Conservation (phyloP, 2,888 invertebrate genomes). For the Drosophila mimica region DNA sequence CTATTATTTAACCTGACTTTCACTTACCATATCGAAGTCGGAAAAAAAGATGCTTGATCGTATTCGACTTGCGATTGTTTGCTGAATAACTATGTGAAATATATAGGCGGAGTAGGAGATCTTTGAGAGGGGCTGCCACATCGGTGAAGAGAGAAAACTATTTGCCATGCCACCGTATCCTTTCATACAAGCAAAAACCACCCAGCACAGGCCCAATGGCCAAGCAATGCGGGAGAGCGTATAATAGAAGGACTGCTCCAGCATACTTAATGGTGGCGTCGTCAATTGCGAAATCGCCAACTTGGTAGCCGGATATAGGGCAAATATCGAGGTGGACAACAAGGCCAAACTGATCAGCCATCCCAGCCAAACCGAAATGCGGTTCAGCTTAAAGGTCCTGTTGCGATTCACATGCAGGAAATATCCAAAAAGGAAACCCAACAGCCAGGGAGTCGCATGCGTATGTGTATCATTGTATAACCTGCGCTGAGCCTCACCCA, state of each 20-base stretch:
- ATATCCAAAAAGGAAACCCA: slow-evolving; percentile 76
- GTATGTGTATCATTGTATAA: slow-evolving; percentile 74
- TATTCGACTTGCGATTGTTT: slow-evolving; percentile 17
- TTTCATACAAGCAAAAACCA: slow-evolving; percentile 71
- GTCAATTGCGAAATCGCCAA: slow-evolving; percentile 3
- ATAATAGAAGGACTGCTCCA: slow-evolving; percentile 74
- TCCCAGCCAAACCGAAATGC: slow-evolving; percentile 41
- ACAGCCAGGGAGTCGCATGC: slow-evolving; percentile 76
- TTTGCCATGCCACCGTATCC: slow-evolving; percentile 77
- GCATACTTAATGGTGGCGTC: slow-evolving; percentile 37
- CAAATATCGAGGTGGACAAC: slow-evolving; percentile 68
- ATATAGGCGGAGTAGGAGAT: slow-evolving; percentile 79
- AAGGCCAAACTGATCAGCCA: slow-evolving; percentile 67
- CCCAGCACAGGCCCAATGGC: slow-evolving; percentile 76
- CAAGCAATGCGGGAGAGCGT: slow-evolving; percentile 76
- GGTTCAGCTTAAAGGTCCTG: slow-evolving; percentile 51
- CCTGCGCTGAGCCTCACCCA: slow-evolving; percentile 23
- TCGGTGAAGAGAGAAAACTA: slow-evolving; percentile 68
- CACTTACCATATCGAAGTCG: slow-evolving; percentile 10
- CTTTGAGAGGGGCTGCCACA: slow-evolving; percentile 80
- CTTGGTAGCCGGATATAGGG: slow-evolving; percentile 51
- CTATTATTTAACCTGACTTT: not conserved
- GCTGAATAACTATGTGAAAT: slow-evolving; percentile 69
- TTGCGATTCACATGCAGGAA: slow-evolving; percentile 63
- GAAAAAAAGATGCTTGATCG: not conserved